Base-by-base conservation (phyloP, 2,113 vertebrate species). In the Phalacrocorax carbo region DNA sequence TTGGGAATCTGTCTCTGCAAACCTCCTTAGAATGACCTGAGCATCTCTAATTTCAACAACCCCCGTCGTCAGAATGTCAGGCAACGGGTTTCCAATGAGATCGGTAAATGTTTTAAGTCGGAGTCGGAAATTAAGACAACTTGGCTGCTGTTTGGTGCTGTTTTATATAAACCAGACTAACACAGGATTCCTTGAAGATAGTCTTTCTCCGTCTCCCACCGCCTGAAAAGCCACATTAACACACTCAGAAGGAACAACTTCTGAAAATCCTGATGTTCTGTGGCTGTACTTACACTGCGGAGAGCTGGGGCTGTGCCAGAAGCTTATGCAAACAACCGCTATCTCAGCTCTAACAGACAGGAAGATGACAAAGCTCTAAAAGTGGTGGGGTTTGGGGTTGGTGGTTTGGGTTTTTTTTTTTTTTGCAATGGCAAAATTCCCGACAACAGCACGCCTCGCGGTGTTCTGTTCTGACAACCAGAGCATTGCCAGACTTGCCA, bases 351-450 rank as follows among this genome's bases (percentile, higher is more conserved):
- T 54, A 42, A 48, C 86, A 91, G 81, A 40, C 71, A 55, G 82
- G 72, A 82, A 64, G 77, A 94, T 92, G 92, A 86, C 89, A 94
- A 49, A 79, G 71, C 77, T 92, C 68, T 73, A 8, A n/a, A 72
- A 70, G 72, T 65, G 38, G 54, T 66, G 54, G 30, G 46, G 27
- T 48, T 20, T 27, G 26, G 46, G 27, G 7, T 36, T 34, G 34
- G 15, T 38, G 34, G 23, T 46, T 27, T 44, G 9, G 16, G 7
- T 12, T 11, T 8, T 15, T 29, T 15, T 21, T 5, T 22, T 38
- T 52, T 64, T 10, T 25, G 8, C 2, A 20, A 5, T 75, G 85
- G 88, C 85, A 89, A n/a, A 79, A 21, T 76, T 93, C 80, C 92
- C 38, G 3, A 58, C 80, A 85, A 48, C 70, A 54, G 54, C 58